Percentiles rank a stretch among this genome's conserved stretches.
Conservation (phyloP, 2,888 invertebrate genomes). For the Thymelicus acteon region DNA sequence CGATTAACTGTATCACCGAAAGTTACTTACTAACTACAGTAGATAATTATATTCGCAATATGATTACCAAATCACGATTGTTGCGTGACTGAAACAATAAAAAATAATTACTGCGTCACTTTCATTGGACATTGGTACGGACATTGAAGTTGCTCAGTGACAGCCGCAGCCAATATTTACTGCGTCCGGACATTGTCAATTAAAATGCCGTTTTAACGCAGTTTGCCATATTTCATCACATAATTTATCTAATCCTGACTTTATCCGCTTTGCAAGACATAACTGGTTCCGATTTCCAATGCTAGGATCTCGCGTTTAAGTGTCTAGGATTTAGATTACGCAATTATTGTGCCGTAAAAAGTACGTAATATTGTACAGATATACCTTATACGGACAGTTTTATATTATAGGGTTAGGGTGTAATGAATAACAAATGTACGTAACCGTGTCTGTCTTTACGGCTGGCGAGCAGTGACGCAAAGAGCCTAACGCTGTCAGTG, state of each 20-base stretch:
- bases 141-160: slow-evolving; percentile 34
- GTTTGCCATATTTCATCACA: slow-evolving; percentile 41
- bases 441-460: slow-evolving; percentile 28
- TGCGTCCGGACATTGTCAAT: slow-evolving; percentile 42
- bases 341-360: slow-evolving; percentile 60
- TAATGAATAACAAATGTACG: slow-evolving; percentile 74
- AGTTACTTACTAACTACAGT: neutral
- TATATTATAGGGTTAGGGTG: slow-evolving; percentile 68
- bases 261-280: slow-evolving; percentile 21
- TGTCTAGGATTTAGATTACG: slow-evolving; percentile 50
- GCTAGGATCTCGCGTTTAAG: slow-evolving; percentile 1
- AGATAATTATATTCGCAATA: neutral
- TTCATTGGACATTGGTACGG: slow-evolving; percentile 45
- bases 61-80: slow-evolving; percentile 23
- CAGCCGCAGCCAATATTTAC: slow-evolving; percentile 27
- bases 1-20: neutral
- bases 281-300: slow-evolving; percentile 3
- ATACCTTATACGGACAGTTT: slow-evolving; percentile 64
- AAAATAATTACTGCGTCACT: slow-evolving; percentile 42
- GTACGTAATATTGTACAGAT: slow-evolving; percentile 54
- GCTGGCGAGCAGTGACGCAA: slow-evolving; percentile 27
- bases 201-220: slow-evolving; percentile 40
- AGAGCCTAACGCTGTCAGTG: slow-evolving; percentile 15
- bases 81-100: slow-evolving; percentile 41
- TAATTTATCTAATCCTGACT: slow-evolving; percentile 41